Conservation (phyloP, 2,888 invertebrate species). For the Sphecodes monilicornis region DNA sequence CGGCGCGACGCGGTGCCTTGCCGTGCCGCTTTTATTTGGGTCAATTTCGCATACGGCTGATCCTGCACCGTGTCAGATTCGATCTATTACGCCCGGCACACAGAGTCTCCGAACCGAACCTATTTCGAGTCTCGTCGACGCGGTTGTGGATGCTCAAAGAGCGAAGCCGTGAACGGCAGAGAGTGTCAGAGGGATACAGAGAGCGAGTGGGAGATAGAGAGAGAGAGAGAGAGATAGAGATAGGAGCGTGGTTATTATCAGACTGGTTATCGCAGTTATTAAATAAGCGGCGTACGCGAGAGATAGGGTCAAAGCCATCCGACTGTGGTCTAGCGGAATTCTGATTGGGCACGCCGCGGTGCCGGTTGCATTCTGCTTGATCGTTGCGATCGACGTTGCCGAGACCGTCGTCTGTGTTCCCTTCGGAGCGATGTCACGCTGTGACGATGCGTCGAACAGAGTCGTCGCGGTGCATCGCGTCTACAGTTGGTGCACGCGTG, state of each 20-base stretch:
- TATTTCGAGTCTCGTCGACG: constrained; percentile 12
- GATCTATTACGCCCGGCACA: constrained; percentile 6
- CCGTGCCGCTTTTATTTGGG: neutral
- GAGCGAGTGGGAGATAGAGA: neutral
- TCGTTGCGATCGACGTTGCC: neutral
- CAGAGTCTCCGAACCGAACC: constrained; percentile 13
- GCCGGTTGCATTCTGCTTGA: constrained; percentile 9
- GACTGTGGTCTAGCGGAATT: constrained; percentile 2
- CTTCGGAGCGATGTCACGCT: constrained; percentile 17
- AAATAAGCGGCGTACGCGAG: constrained; percentile 20
- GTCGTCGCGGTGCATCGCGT: constrained; percentile 40
- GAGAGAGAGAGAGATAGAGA: neutral
- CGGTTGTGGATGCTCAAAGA: neutral
- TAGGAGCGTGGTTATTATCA: constrained; percentile 12
- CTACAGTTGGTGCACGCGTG: constrained; percentile 5
- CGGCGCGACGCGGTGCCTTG: neutral
- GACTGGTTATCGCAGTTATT: constrained; percentile 31
- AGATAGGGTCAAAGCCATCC: constrained; percentile 13
- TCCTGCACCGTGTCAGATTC: constrained; percentile 10
- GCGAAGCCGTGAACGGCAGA: constrained; percentile 4
- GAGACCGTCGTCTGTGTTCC: neutral
- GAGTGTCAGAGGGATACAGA: neutral
- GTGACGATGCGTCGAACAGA: neutral
- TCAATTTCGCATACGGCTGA: constrained; percentile 17
- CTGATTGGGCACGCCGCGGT: neutral